Conservation (phyloP, 1,140 invertebrate genomes). For the Drosophila grimshawi region DNA sequence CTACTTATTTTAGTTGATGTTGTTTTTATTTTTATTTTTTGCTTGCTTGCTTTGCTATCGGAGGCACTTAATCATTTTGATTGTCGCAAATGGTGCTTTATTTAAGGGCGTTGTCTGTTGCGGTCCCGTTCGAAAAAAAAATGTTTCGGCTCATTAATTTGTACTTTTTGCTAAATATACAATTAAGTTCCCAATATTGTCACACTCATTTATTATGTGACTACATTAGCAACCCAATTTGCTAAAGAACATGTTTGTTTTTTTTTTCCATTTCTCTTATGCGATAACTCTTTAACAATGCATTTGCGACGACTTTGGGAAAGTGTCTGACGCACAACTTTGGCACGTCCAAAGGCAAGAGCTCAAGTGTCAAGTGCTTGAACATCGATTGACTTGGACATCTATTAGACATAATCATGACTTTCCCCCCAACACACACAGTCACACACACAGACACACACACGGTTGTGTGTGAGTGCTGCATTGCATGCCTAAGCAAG, state of each 20-base stretch:
- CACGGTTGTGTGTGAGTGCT: constrained; percentile 13
- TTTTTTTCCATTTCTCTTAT: not conserved
- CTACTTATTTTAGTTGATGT: not conserved
- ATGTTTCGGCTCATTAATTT: constrained; percentile 72
- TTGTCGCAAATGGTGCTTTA: constrained; percentile 74
- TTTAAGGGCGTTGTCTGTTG: constrained; percentile 53
- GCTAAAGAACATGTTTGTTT: not conserved
- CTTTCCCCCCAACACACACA: constrained; percentile 45
- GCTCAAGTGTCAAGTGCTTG: constrained; percentile 72
- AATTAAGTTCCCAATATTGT: constrained; percentile 62
- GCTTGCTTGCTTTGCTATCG: constrained; percentile 23
- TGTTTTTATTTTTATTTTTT: not conserved
- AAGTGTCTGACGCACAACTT: constrained; percentile 7
- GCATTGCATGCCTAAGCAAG: constrained; percentile 59
- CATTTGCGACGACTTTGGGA: constrained; percentile 5
- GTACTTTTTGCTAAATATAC: constrained; percentile 73
- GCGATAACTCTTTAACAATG: constrained; percentile 1
- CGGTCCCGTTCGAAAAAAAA: constrained; percentile 23
- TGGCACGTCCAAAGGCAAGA: constrained; percentile 40
- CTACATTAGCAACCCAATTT: constrained; percentile 24
- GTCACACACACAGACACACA: not conserved
- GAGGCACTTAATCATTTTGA: constrained; percentile 80
- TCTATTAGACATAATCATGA: constrained; percentile 84
- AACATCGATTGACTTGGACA: constrained; percentile 83
- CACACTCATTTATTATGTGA: constrained; percentile 58